A percentile compares a stretch with the other conserved stretches of the same genome.
Conservation (phyloP, 2,797 vertebrate genomes). For the Hapalemur alaotrensis region DNA sequence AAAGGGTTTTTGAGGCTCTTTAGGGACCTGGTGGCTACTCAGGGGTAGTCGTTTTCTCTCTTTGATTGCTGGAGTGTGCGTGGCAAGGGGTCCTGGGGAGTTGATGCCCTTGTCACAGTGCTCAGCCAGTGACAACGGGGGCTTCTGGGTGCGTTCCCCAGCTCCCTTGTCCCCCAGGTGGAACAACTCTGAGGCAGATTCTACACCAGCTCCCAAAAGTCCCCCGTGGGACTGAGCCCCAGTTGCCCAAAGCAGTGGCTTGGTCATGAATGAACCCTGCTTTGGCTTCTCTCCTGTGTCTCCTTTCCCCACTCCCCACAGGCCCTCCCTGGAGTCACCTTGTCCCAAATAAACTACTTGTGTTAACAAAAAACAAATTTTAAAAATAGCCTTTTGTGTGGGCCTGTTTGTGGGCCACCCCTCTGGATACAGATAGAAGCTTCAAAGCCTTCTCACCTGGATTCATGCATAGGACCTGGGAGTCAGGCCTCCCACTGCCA, state of each 20-base stretch:
- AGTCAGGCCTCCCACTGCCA: not conserved
- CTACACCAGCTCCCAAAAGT: not conserved
- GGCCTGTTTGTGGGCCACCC: not conserved
- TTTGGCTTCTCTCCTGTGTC: not conserved
- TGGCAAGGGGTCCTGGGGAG: not conserved
- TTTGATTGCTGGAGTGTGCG: not conserved
- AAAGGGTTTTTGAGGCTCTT: not conserved
- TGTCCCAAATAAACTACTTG: not conserved
- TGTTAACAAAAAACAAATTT: not conserved
- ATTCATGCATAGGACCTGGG: not conserved
- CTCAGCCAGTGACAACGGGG: not conserved
- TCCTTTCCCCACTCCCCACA: not conserved
- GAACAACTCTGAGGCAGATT: not conserved
- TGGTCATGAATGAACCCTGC: not conserved
- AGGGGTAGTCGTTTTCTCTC: not conserved
- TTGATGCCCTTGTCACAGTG: accelerated
- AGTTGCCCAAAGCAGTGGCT: not conserved
- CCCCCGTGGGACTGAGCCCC: not conserved
- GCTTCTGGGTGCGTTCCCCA: not conserved
- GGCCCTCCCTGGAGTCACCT: not conserved
- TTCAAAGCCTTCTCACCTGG: not conserved
- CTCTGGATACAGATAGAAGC: not conserved
- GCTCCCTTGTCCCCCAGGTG: not conserved
- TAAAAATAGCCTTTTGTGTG: not conserved
- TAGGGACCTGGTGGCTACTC: not conserved